These are phyloP conservation scores for Stictocephala bisonia DNA, from an alignment of 2,888 invertebrate genomes.

Conservation along the genomic window DNA sequence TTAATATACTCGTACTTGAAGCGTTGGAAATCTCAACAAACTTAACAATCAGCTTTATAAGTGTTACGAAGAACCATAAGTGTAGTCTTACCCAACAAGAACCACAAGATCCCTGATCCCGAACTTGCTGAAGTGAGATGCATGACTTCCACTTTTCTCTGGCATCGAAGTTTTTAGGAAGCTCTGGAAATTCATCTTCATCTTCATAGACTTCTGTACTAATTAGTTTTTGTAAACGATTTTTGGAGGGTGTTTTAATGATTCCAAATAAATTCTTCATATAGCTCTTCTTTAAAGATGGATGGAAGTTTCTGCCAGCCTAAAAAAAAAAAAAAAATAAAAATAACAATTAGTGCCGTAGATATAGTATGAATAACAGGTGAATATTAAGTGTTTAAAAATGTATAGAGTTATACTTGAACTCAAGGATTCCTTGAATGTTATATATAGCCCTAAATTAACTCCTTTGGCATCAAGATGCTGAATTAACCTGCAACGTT, in stretches of 20 bases:
- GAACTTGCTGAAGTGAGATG: constrained; percentile 81
- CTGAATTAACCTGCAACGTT: too few species aligned
- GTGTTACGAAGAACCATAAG: not conserved
- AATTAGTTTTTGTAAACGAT: constrained; percentile 65
- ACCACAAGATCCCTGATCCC: constrained; percentile 93
- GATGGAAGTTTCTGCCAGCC: constrained; percentile 81
- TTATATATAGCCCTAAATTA: too few species aligned
- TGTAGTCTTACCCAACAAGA: constrained; percentile 75
- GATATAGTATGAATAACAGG: too few species aligned
- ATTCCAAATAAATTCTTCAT: constrained; percentile 78
- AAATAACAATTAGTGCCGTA: too few species aligned
- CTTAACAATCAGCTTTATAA: too few species aligned
- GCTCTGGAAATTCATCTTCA: not conserved
- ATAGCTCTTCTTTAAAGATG: constrained; percentile 70
- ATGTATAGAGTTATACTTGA: too few species aligned
- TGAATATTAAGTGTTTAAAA: too few species aligned
- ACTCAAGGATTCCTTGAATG: too few species aligned
- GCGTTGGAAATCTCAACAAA: too few species aligned
- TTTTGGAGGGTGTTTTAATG: constrained; percentile 69
- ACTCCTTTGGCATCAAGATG: too few species aligned
- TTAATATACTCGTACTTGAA: too few species aligned
- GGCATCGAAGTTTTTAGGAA: constrained; percentile 82
- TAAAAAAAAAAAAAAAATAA: too few species aligned
- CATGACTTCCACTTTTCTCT: constrained; percentile 85
- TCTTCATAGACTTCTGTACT: not conserved